Evolutionary conservation across 92 coral and sea anemone species (phyloP).

Genomic region (Phenganax stokvisi): DNA sequence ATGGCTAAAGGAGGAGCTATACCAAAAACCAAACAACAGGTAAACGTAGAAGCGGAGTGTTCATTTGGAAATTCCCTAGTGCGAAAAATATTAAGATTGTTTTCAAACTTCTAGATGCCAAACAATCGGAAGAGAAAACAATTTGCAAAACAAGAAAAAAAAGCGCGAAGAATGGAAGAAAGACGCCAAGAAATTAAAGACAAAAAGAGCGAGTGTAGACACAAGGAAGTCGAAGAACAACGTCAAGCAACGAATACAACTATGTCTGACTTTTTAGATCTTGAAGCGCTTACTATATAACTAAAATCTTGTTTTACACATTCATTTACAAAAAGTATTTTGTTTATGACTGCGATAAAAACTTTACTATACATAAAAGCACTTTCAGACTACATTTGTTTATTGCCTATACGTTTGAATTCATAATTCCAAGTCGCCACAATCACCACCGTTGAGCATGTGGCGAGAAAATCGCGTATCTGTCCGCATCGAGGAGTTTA

Average conservation of each 20-base stretch:
- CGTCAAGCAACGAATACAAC: constrained; percentile 2
- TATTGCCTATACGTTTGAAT: not conserved
- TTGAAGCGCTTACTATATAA: constrained; percentile 33
- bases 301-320: not conserved
- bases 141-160: constrained; percentile 87
- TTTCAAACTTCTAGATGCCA: constrained; percentile 35
- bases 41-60: not conserved
- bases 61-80: not conserved
- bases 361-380: not conserved
- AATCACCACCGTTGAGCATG: constrained; percentile 31
- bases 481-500: not conserved
- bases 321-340: not conserved
- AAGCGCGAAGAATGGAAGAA: constrained; percentile 73
- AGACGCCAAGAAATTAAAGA: constrained; percentile 52
- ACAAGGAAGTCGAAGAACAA: not conserved
- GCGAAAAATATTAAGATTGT: not conserved
- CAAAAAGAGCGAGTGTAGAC: not conserved
- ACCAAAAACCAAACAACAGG: constrained; percentile 33
- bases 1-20: not conserved
- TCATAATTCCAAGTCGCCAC: constrained; percentile 10
- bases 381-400: not conserved
- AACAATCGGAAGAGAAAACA: constrained; percentile 86
- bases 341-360: not conserved
- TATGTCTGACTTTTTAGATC: constrained; percentile 7
- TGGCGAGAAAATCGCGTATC: constrained; percentile 33